Conservation (phyloP, 2,113 vertebrate species). For the Pelecanus crispus region DNA sequence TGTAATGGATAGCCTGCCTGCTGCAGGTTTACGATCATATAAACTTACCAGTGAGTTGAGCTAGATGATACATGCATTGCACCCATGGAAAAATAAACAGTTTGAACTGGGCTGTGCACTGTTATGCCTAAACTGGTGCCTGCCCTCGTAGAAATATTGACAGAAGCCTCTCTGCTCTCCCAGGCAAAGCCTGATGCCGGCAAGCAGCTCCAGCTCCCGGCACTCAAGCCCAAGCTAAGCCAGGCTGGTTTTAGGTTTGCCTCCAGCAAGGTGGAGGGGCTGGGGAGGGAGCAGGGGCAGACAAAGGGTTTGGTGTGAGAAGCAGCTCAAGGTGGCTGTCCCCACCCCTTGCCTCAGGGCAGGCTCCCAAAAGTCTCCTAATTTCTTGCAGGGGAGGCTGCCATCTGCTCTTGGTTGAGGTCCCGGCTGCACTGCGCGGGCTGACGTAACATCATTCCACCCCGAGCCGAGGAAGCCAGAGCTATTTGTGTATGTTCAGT, state of each 20-base stretch:
- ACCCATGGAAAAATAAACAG: accelerated
- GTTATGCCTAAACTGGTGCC: background rate
- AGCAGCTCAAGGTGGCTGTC: background rate
- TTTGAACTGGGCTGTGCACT: background rate
- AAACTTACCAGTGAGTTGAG: background rate
- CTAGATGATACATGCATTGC: background rate
- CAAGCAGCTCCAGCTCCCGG: background rate
- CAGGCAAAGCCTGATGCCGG: too few relatives aligned
- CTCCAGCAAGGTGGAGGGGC: background rate
- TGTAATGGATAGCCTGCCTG: accelerated
- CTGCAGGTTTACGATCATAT: background rate
- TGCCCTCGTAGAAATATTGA: background rate
- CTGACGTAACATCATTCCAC: background rate
- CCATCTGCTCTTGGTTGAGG: conserved; percentile 7
- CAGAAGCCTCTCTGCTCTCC: background rate
- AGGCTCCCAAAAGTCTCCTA: background rate
- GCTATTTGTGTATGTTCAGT: background rate
- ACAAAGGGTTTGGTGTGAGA: background rate
- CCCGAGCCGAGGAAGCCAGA: background rate
- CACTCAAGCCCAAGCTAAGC: background rate
- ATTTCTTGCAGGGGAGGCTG: background rate
- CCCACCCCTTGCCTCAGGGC: background rate
- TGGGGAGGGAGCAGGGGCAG: background rate
- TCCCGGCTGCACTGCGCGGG: background rate
- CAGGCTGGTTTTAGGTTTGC: background rate